Percentiles rank a stretch among this genome's conserved stretches.
These are phyloP conservation scores for Xylota segnis DNA, from an alignment of 2,888 invertebrate genomes.

Conservation along the genomic window DNA sequence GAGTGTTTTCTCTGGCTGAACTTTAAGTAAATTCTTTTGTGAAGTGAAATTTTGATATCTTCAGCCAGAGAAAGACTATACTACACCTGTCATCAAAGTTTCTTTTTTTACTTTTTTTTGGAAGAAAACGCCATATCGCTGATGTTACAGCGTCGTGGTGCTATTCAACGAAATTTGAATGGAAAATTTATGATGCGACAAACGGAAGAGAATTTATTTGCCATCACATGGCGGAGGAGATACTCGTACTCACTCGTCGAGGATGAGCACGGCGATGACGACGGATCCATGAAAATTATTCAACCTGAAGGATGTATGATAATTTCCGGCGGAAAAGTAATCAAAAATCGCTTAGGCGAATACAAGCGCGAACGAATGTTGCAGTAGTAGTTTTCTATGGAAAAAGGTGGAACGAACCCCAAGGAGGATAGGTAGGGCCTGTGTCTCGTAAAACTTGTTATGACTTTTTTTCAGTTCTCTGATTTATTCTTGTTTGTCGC, in stretches of 20 bases:
- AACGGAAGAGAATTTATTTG: constrained; percentile 75
- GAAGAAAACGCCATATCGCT: constrained; percentile 44
- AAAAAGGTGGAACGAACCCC: constrained; percentile 43
- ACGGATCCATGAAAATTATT: constrained; percentile 83
- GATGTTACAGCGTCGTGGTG: constrained; percentile 61
- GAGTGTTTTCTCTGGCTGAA: neutral
- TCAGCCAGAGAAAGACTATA: neutral
- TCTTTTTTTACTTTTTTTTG: neutral
- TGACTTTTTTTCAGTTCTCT: neutral
- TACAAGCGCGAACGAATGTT: constrained; percentile 78
- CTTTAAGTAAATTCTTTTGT: neutral
- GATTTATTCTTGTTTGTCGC: constrained; percentile 19
- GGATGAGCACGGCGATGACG: constrained; percentile 62
- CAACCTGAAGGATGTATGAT: constrained; percentile 85
- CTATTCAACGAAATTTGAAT: constrained; percentile 72
- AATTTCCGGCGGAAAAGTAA: constrained; percentile 85
- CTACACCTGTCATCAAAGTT: constrained; percentile 65
- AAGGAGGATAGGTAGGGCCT: neutral
- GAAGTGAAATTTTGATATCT: neutral
- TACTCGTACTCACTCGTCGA: constrained; percentile 5
- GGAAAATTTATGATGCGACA: constrained; percentile 77
- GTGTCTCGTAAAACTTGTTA: constrained; percentile 33
- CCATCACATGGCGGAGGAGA: constrained; percentile 65
- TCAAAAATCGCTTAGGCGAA: constrained; percentile 85
- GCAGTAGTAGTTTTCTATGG: constrained; percentile 50